phyloP scores from a whole-genome alignment of 2,888 invertebrate species.

The Meandrusa payeni region DNA sequence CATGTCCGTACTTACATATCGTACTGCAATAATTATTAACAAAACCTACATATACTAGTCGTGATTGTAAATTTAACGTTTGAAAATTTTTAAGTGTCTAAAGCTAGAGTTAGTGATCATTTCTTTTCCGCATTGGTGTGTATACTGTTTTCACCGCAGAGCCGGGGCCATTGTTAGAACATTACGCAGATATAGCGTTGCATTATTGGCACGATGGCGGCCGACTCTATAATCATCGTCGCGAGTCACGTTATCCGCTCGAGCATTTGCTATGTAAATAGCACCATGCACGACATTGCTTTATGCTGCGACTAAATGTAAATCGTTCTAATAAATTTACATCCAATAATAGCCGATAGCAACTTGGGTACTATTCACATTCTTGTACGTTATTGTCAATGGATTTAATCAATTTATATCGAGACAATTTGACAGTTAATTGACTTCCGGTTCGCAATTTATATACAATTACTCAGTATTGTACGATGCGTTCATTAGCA shows the following conservation, averaged over 20 bases:
- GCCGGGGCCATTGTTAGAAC: constrained; percentile 55
- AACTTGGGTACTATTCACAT: no score
- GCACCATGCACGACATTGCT: constrained; percentile 55
- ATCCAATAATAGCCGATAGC: constrained; percentile 1
- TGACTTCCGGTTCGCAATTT: constrained; percentile 40
- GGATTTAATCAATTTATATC: no score
- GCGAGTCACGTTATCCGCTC: constrained; percentile 60
- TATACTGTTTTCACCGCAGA: constrained; percentile 50
- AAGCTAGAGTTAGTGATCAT: constrained; percentile 37
- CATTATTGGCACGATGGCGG: constrained; percentile 52
- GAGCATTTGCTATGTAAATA: constrained; percentile 63
- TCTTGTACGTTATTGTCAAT: no score
- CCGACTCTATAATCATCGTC: constrained; percentile 62
- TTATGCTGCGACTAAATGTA: constrained; percentile 39
- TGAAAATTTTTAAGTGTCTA: constrained; percentile 31
- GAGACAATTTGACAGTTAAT: neutral
- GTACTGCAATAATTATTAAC: constrained; percentile 31
- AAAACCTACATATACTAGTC: constrained; percentile 15
- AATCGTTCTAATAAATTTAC: constrained; percentile 42
- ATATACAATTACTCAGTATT: neutral
- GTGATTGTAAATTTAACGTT: constrained; percentile 28
- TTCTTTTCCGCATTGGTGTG: constrained; percentile 52
- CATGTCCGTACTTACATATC: constrained; percentile 32
- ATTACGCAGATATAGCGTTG: constrained; percentile 58
- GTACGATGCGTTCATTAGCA: neutral